These are phyloP conservation scores for Astropecten irregularis DNA, from an alignment of 53 echinoderm and acorn worm genomes.

Conservation along the genomic window DNA sequence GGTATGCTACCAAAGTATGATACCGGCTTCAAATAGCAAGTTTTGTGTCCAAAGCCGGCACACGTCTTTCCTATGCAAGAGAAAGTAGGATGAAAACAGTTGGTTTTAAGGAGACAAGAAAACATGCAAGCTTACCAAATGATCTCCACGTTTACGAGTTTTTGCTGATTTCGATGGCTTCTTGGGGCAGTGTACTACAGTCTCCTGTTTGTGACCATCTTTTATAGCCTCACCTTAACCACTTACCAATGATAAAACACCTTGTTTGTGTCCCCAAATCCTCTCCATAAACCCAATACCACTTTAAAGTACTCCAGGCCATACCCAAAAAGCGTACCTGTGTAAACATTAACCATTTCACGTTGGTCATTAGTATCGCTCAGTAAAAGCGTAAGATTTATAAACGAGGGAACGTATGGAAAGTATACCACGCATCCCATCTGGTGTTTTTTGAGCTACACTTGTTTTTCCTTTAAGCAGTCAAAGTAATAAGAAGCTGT, in stretches of 20 bases:
- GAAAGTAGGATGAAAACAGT: no score
- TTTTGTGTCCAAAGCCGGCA: no score
- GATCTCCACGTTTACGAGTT: no score
- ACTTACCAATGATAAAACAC: slow-evolving; percentile 33
- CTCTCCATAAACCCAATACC: background rate
- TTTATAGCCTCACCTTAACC: background rate
- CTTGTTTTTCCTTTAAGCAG: no score
- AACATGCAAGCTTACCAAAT: no score
- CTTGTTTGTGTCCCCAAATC: background rate
- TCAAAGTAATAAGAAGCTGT: no score
- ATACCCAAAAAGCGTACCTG: slow-evolving; percentile 4
- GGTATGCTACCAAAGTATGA: no score
- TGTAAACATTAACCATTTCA: background rate
- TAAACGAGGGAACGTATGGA: background rate
- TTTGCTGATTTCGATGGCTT: no score
- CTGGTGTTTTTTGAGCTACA: slow-evolving; percentile 5
- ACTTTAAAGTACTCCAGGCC: background rate
- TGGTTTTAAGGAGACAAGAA: no score
- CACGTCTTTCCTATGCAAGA: no score
- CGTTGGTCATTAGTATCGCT: background rate
- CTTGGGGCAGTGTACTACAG: background rate
- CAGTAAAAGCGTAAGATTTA: background rate
- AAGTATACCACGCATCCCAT: background rate
- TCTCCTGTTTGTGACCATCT: background rate
- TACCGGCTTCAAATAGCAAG: no score